These are phyloP conservation scores for Oxystoma pomonae DNA, from an alignment of 2,888 invertebrate species.

Conservation along the genomic window DNA sequence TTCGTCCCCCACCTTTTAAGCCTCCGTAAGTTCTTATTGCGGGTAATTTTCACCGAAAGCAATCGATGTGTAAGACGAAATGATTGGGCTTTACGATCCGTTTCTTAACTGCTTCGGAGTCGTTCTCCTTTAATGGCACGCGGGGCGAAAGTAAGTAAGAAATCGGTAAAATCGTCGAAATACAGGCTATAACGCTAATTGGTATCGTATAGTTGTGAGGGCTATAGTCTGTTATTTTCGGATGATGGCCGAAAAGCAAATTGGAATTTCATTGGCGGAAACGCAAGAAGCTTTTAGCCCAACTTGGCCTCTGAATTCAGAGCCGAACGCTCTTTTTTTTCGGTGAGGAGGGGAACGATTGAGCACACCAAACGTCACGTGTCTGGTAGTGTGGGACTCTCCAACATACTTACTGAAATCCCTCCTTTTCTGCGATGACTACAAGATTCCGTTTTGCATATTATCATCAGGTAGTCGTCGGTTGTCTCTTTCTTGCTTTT, in stretches of 20 bases:
- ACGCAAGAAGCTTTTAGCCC: neutral
- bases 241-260: neutral
- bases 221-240: neutral
- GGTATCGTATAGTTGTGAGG: slow-evolving; percentile 16
- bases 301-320: too few species aligned
- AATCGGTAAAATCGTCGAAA: slow-evolving; percentile 20
- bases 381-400: too few species aligned
- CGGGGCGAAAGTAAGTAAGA: slow-evolving; percentile 17
- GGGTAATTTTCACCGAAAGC: slow-evolving; percentile 8
- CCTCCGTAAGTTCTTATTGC: too few species aligned
- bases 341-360: too few species aligned
- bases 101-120: slow-evolving; percentile 1
- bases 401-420: too few species aligned
- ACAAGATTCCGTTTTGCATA: too few species aligned
- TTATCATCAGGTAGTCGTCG: too few species aligned
- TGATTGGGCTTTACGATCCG: slow-evolving; percentile 12
- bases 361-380: too few species aligned
- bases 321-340: too few species aligned
- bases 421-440: too few species aligned
- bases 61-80: slow-evolving; percentile 24
- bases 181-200: slow-evolving; percentile 18
- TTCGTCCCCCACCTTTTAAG: too few species aligned
- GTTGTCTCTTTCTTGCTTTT: too few species aligned
- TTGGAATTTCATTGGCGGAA: neutral
- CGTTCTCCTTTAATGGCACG: slow-evolving; percentile 2